Conservation (phyloP, 2,113 vertebrate species). For the Pangasianodon gigas region DNA sequence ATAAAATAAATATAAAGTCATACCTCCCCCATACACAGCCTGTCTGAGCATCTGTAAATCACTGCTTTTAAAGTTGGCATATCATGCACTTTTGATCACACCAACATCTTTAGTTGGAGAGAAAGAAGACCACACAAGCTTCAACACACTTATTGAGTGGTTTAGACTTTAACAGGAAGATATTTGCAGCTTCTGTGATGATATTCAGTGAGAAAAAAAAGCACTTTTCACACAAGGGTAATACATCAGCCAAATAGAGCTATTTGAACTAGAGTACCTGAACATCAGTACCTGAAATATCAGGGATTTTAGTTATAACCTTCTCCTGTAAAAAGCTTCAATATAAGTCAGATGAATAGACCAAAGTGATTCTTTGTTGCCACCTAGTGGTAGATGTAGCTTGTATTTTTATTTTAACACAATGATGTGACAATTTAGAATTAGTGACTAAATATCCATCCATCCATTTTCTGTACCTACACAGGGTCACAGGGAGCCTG, state of each 20-base stretch:
- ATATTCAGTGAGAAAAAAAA: neutral
- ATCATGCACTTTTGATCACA: neutral
- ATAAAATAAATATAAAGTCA: neutral
- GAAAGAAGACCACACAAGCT: neutral
- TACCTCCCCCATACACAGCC: neutral
- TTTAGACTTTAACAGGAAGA: neutral
- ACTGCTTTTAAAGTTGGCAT: neutral
- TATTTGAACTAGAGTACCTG: neutral
- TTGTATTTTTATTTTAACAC: neutral
- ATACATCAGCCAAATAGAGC: neutral
- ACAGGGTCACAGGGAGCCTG: too few species aligned
- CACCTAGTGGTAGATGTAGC: conserved; percentile 61
- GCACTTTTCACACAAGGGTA: neutral
- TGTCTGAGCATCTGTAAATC: neutral
- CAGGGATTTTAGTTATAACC: too few species aligned
- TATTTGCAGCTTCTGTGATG: neutral
- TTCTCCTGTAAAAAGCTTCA: neutral
- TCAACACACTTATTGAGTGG: neutral
- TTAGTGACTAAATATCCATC: neutral
- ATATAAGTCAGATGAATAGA: neutral
- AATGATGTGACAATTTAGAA: neutral
- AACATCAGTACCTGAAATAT: neutral
- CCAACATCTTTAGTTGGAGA: neutral
- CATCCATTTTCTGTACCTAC: too few species aligned
- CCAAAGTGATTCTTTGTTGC: conserved; percentile 35